phyloP scores from a whole-genome alignment of 2,797 vertebrate genomes.

The Hippocampus kuda region DNA sequence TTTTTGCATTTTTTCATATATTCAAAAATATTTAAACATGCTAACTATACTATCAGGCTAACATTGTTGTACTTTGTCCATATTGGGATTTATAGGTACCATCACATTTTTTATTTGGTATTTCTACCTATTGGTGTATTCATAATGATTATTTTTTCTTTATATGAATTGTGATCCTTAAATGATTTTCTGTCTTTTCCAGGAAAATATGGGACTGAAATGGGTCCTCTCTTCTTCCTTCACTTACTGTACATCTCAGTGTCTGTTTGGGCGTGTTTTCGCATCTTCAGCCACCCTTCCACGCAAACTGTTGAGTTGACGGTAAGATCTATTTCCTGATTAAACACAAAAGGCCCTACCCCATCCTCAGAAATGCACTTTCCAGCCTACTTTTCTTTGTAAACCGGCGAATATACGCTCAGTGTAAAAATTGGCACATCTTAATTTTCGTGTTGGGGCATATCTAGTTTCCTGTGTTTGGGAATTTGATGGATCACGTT shows the following conservation, averaged over 20 bases:
- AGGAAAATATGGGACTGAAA: slow-evolving; percentile 81
- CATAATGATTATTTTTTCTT: not conserved
- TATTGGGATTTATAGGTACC: not conserved
- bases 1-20: too few species aligned
- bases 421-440: too few species aligned
- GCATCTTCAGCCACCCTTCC: slow-evolving; percentile 75
- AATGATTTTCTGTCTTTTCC: slow-evolving; percentile 14
- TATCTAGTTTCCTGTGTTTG: too few species aligned
- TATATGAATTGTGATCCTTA: too few species aligned
- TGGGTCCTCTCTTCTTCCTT: slow-evolving; percentile 72
- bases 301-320: slow-evolving; percentile 45
- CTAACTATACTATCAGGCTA: not conserved
- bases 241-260: slow-evolving; percentile 75
- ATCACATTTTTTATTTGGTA: not conserved
- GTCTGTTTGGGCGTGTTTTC: slow-evolving; percentile 82
- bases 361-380: too few species aligned
- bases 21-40: not conserved
- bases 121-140: not conserved
- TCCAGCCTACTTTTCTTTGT: too few species aligned
- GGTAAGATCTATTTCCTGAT: slow-evolving; percentile 54
- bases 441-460: too few species aligned
- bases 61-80: not conserved
- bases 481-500: too few species aligned
- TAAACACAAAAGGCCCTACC: not conserved
- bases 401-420: too few species aligned